Percentiles rank a stretch among this genome's conserved stretches.
phyloP scores from a whole-genome alignment of 1,140 invertebrate genomes.

The Procambarus clarkii region DNA sequence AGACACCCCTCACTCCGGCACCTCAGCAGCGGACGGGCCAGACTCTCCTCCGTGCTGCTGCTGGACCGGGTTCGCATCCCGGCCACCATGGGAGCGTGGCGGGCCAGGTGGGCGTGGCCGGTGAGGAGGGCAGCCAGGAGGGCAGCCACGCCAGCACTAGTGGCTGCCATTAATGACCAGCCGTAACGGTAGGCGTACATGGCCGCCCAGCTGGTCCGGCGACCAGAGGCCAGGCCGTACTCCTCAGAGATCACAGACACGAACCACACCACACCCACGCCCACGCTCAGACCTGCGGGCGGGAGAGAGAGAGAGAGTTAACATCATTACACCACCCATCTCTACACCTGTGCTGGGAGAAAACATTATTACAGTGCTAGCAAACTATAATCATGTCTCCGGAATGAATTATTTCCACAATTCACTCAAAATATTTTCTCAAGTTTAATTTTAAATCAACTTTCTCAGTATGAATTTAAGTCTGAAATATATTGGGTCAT shows the following conservation, averaged over 20 bases:
- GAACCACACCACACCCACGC: conserved; percentile 69
- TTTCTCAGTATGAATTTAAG: no score
- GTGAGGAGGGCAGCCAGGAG: conserved; percentile 64
- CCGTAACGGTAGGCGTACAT: conserved; percentile 69
- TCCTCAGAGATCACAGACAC: conserved; percentile 67
- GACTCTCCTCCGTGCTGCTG: conserved; percentile 49
- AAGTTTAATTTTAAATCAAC: no score
- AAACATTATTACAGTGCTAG: no score
- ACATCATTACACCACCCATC: no score
- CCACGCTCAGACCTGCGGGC: conserved; percentile 60
- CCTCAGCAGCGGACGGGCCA: conserved; percentile 53
- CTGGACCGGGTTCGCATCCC: background rate
- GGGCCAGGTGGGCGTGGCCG: conserved; percentile 60
- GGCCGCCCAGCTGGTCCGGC: conserved; percentile 51
- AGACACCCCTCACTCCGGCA: conserved; percentile 66
- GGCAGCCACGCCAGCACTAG: conserved; percentile 51
- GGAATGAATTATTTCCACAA: no score
- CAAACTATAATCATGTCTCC: no score
- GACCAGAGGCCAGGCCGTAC: conserved; percentile 40
- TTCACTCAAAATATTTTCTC: no score
- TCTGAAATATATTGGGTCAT: no score
- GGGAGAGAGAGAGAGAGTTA: no score
- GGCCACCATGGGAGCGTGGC: conserved; percentile 54
- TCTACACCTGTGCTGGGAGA: no score
- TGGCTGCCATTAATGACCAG: conserved; percentile 59